Evolutionary conservation across 2,113 vertebrate genomes (phyloP).

Genomic region (zebrafish (Danio rerio)): DNA sequence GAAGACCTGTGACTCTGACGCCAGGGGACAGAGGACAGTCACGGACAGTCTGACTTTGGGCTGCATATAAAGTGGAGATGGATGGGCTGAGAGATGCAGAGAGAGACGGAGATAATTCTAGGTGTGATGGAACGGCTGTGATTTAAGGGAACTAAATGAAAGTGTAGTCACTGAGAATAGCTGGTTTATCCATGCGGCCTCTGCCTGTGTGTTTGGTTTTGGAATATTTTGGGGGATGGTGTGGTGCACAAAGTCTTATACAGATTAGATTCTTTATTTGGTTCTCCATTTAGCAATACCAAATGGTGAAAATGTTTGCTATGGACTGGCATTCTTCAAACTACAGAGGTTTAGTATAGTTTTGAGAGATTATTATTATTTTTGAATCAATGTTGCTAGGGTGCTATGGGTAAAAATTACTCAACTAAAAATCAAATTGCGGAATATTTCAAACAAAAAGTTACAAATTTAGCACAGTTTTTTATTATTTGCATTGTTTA

Average conservation of each 20-base stretch:
- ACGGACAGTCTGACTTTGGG: conserved; percentile 29
- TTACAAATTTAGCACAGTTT: too few species aligned
- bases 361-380: too few species aligned
- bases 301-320: too few species aligned
- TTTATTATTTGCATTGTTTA: too few species aligned
- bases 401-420: too few species aligned
- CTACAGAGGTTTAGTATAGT: too few species aligned
- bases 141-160: conserved; percentile 16
- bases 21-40: conserved; percentile 21
- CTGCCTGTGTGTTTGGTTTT: not conserved
- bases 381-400: too few species aligned
- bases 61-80: not conserved
- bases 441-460: too few species aligned
- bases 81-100: not conserved
- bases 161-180: conserved; percentile 5
- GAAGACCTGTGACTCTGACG: conserved; percentile 25
- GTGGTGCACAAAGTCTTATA: not conserved
- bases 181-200: not conserved
- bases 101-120: not conserved
- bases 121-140: not conserved
- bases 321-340: too few species aligned
- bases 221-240: not conserved
- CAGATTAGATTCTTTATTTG: not conserved
- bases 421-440: too few species aligned
- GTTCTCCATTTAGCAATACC: too few species aligned